Evolutionary conservation across 2,797 vertebrate species (phyloP), one percentile per base, ranked within the genome.

Genomic region (Cryptoprocta ferox): DNA sequence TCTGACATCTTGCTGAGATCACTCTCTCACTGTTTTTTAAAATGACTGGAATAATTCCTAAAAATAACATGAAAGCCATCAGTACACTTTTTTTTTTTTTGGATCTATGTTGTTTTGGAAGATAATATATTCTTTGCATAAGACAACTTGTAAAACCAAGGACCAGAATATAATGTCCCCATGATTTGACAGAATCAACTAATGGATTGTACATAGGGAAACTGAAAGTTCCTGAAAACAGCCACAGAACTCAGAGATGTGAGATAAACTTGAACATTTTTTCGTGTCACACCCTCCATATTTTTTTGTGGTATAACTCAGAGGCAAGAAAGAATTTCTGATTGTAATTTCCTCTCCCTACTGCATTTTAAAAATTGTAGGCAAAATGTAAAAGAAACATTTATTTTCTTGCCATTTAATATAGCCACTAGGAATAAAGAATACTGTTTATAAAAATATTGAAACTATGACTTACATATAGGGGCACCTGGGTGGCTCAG

Each of bases 371-470:
- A 83, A 70, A 12, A 37, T 18, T 56, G 35, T 89, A 89, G 68
- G n/a, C 6, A 71, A 86, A 82, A 79, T 45, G 4, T 50, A 24
- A 66, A 11, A 70, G 18, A 73, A 91, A 92, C 35, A 19, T 45
- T 78, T 75, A 65, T 82, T 81, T 83, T 89, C 12, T 71, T 76
- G 4, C 18, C 21, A 53, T 53, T 85, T 85, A 81, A 71, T 19
- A 71, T 1, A 91, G 5, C 11, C 26, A 78, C 24, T 30, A 87
- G 83, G 10, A 59, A 80, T 50, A 83, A 21, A 86, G 19, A 65
- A 59, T 76, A 82, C 1, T 70, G n/a, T 87, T 53, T 83, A 59
- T 83, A 53, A 73, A 70, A 75, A 73, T 56, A 32, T 63, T 96
- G 71, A 89, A 79, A 73, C 73, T 75, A 32, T 48, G 21, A 24